Base-by-base conservation (phyloP, 2,113 vertebrate species). In the Chlorodrepanis virens region DNA sequence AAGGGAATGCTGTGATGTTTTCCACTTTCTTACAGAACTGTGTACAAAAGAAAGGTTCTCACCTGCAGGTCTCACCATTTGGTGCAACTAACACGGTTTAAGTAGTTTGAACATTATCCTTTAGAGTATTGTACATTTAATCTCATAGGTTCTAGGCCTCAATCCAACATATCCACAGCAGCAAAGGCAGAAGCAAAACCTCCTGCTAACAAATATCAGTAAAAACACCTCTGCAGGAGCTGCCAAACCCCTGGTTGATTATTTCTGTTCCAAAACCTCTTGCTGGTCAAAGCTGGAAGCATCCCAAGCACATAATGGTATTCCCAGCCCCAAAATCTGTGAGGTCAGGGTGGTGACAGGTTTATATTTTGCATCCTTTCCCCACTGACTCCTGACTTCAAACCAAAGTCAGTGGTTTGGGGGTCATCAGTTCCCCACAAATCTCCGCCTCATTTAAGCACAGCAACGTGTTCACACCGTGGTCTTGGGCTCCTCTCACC, bases 171-270 rank as follows among this genome's bases (percentile, higher is more conserved):
- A 86, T 17, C n/a, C 68, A 35, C 64, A 56, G 20, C 49, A 76
- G 53, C 44, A 79, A 54, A 95, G n/a, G 42, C n/a, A 63, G 76
- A 25, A 93, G 19, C 39, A 85, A 89, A 87, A 63, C 24, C 49
- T 91, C 14, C 24, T 37, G 13, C 71, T 84, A 71, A 63, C 21
- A 86, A 96, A 18, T 27, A 92, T 5, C 80, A 77, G 23, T 40
- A 56, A 81, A 86, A 92, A 87, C 8, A 15, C n/a, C 33, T 39
- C 3, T 11, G 14, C 40, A 85, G 78, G 61, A 70, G 76, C 54
- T 91, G 69, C 40, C 72, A 68, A 67, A 59, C 8, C 49, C 16
- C n/a, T 24, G 4, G 27, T 24, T 63, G 31, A 54, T 57, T 70
- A n/a, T 79, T 61, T 33, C 28, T 61, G 25, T 14, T 77, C 28